Conservation (phyloP, 1,140 invertebrate genomes). For the Bombus affinis region DNA sequence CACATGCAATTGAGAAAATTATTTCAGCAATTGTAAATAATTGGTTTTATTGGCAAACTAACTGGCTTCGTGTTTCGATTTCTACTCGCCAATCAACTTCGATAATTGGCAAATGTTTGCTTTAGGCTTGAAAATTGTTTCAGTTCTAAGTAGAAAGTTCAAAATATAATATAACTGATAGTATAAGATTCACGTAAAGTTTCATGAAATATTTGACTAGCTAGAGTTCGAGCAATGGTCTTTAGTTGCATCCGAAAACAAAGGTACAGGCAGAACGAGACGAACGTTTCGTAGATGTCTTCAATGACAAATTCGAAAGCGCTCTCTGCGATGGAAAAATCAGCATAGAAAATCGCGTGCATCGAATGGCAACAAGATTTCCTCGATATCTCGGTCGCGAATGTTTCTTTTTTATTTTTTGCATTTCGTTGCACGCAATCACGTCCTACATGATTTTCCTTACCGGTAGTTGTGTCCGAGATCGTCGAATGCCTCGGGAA, state of each 20-base stretch:
- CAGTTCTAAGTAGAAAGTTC: too few relatives aligned
- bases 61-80: neutral
- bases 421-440: neutral
- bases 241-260: neutral
- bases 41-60: neutral
- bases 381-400: constrained; percentile 27
- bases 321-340: neutral
- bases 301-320: neutral
- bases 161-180: too few relatives aligned
- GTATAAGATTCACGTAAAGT: neutral
- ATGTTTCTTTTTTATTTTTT: constrained; percentile 20
- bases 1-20: neutral
- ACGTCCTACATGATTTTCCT: constrained; percentile 24
- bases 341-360: neutral
- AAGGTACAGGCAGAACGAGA: neutral
- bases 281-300: neutral
- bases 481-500: neutral
- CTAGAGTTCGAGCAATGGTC: neutral
- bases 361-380: neutral
- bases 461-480: neutral
- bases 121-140: too few relatives aligned
- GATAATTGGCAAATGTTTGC: too few relatives aligned
- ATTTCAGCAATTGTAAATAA: neutral
- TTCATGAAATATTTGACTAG: neutral
- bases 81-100: neutral